Base-by-base conservation (phyloP, 2,888 invertebrate genomes). In the Mesorhabditis spiculigera region DNA sequence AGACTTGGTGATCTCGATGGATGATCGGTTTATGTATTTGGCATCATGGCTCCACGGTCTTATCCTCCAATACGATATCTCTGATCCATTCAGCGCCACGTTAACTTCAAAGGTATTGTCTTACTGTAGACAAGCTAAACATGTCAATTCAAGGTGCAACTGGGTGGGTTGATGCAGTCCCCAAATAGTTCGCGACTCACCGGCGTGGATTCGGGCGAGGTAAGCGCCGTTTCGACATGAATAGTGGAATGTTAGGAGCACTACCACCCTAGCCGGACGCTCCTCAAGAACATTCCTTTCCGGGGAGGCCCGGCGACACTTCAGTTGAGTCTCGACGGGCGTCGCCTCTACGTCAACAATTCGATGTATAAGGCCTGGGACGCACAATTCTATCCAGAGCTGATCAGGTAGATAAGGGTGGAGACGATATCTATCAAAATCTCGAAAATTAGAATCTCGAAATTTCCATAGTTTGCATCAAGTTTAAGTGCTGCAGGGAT, bases 311-410 rank as follows among this genome's bases (percentile, higher is more conserved):
- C 96, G 0, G 96, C 96, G 88, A 95, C 96, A 95, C 87, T 97
- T 77, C 97, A 98, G 86, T 88, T 98, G 4, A 95, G 95, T 70
- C 88, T 96, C 73, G 97, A 98, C 87, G 97, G 97, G 1, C 92
- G 91, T 86, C 90, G 97, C 4, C 88, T 98, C 5, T 98, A 95
- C 85, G 92, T 93, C 0, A 91, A 91, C 0, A 81, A 81, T 1
- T 94, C 95, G 0, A 89, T 97, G 6, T 94, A 91, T 86, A 92
- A 92, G 3, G 90, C 92, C 0, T 97, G 96, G 95, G 97, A 97
- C 86, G 91, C 91, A n/a, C 58, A 50, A 50, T 50, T 50, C n/a
- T 50, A 50, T 3, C 58, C 58, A 10, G 58, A 50, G n/a, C n/a
- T 50, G 58, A 50, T 50, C n/a, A n/a, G 8, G 58, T 50, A n/a